Percentiles rank a stretch among this genome's conserved stretches.
These are phyloP conservation scores for Clostera curtula DNA, from an alignment of 2,888 invertebrate genomes.

Conservation along the genomic window DNA sequence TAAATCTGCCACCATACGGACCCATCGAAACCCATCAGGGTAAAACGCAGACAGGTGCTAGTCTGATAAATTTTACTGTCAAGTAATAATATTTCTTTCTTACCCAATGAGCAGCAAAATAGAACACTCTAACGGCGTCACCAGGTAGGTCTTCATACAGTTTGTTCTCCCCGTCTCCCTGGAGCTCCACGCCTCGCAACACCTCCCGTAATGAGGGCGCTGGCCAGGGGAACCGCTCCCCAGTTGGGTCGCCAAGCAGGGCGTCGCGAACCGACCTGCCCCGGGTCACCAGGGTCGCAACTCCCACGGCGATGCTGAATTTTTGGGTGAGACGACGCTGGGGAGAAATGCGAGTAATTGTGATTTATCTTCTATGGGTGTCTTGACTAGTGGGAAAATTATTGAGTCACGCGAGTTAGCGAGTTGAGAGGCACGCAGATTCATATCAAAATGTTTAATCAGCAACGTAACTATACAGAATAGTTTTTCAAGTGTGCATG, in stretches of 20 bases:
- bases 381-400: too few relatives aligned
- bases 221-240: conserved; percentile 85
- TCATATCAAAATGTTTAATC: too few relatives aligned
- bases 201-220: conserved; percentile 79
- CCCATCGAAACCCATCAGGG: too few relatives aligned
- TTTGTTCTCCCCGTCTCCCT: conserved; percentile 45
- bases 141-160: conserved; percentile 76
- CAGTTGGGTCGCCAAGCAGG: conserved; percentile 80
- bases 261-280: conserved; percentile 79
- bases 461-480: too few relatives aligned
- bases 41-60: too few relatives aligned
- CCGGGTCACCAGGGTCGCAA: conserved; percentile 84
- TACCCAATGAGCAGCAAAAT: conserved; percentile 94
- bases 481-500: too few relatives aligned
- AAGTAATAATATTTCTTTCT: too few relatives aligned
- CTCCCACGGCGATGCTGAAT: conserved; percentile 84
- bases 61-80: too few relatives aligned
- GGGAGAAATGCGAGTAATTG: conserved; percentile 13
- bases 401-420: too few relatives aligned
- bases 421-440: too few relatives aligned
- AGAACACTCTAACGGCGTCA: conserved; percentile 82
- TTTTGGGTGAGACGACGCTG: conserved; percentile 85
- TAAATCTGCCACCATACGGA: too few relatives aligned
- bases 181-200: conserved; percentile 63
- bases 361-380: too few relatives aligned